These are phyloP conservation scores for Tenualosa thibaudeaui DNA, from an alignment of 2,797 vertebrate species.

Conservation along the genomic window DNA sequence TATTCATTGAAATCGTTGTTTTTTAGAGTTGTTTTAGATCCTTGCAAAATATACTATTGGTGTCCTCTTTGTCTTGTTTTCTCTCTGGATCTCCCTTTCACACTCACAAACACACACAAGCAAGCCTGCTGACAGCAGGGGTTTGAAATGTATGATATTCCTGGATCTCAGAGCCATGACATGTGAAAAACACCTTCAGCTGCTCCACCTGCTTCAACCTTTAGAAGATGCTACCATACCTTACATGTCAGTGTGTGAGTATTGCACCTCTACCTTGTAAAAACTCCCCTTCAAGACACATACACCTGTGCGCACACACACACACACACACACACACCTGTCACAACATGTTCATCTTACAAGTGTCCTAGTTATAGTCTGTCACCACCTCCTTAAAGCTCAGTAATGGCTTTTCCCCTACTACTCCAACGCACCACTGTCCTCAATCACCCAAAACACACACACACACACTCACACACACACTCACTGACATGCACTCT, in stretches of 20 bases:
- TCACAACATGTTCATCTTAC: slow-evolving; percentile 41
- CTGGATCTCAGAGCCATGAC: background rate
- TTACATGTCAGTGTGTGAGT: background rate
- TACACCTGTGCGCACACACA: background rate
- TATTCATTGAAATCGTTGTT: background rate
- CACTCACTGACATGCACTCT: slow-evolving; percentile 32
- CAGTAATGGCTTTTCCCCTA: background rate
- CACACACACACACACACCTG: slow-evolving; percentile 22
- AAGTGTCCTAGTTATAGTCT: slow-evolving; percentile 33
- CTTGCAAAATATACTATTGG: background rate
- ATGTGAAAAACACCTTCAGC: background rate
- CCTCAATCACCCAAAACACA: background rate
- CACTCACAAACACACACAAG: slow-evolving; percentile 23
- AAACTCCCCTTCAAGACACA: background rate
- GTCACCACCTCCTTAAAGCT: slow-evolving; percentile 22
- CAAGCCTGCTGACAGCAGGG: background rate
- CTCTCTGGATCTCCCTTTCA: background rate
- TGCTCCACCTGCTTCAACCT: background rate
- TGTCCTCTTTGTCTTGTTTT: background rate
- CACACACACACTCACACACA: slow-evolving; percentile 33
- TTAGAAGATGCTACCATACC: background rate
- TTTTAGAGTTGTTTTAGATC: background rate
- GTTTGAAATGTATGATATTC: background rate
- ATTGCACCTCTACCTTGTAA: background rate
- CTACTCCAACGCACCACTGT: background rate